Base-by-base conservation (phyloP, 23 tunicate species). In the Trididemnum clinides region DNA sequence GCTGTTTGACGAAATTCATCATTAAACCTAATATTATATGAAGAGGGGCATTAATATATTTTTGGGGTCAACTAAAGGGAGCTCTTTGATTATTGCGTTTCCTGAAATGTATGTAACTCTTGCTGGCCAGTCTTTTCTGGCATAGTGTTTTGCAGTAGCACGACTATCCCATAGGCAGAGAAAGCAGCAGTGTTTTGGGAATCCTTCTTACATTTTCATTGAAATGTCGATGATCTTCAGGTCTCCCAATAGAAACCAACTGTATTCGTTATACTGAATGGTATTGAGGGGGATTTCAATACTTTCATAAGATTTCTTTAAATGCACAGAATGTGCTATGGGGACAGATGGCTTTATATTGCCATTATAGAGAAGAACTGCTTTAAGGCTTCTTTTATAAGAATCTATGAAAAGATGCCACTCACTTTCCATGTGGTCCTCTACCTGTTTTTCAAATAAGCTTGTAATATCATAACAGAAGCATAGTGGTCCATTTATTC, bases 181-280 rank as follows among this genome's bases (percentile, higher is more conserved):
- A 51, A 82, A 82, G 86, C 86, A 82, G 75, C 74, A 63, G 76
- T 82, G 57, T 64, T 63, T 64, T n/a, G 86, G 64, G 58, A 63
- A 82, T 35, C 36, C 66, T 74, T 30, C 65, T 35, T 78, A 66
- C 86, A 82, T 63, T 64, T 32, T 33, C 86, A 64, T 63, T 39
- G 33, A 38, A 64, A 64, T 36, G 75, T 15, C 57, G 33, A 82
- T 64, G 75, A 82, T 57, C 35, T 82, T 82, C n/a, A 82, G 75
- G 58, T 82, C 86, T 63, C 77, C 57, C n/a, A 76, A 64, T 5
- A 64, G 23, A 22, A 64, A 15, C 86, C 51, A 82, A 15, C 64
- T 82, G 76, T 82, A 64, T 28, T 28, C 83, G 29, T 30, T 78
- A 26, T 54, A 51, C 83, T 34, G 26, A 78, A 78, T 78, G 26